Evolutionary conservation across 2,888 invertebrate genomes (phyloP).

Genomic region (Ornithoptera alexandrae): DNA sequence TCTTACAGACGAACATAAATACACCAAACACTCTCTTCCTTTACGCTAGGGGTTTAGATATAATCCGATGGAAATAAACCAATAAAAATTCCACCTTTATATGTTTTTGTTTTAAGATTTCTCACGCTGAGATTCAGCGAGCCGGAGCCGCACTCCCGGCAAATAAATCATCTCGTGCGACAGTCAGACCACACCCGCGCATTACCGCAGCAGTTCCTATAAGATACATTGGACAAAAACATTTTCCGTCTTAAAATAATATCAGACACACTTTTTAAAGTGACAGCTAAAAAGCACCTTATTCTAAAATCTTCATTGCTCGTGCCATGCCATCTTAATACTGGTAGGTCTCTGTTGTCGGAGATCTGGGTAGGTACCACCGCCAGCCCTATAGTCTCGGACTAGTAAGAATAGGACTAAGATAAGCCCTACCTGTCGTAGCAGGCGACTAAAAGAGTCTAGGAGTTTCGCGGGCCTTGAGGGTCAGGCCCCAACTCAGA

Average conservation of each 20-base stretch:
- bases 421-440: no score
- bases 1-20: background rate
- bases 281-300: no score
- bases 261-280: background rate
- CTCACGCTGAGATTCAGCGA: background rate
- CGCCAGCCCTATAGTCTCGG: no score
- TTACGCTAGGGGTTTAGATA: background rate
- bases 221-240: conserved; percentile 22
- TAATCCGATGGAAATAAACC: conserved; percentile 7
- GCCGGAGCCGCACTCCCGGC: conserved; percentile 13
- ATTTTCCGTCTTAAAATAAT: conserved; percentile 9
- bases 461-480: no score
- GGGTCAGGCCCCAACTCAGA: no score
- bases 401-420: no score
- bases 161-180: conserved; percentile 33
- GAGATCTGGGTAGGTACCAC: no score
- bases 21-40: background rate
- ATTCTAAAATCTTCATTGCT: no score
- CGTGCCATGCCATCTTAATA: no score
- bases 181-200: conserved; percentile 31
- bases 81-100: conserved; percentile 9
- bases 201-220: conserved; percentile 22
- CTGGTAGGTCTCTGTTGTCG: no score
- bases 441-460: no score
- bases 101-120: conserved; percentile 22